phyloP scores from a whole-genome alignment of 1,140 invertebrate species.

The Diprion similis region DNA sequence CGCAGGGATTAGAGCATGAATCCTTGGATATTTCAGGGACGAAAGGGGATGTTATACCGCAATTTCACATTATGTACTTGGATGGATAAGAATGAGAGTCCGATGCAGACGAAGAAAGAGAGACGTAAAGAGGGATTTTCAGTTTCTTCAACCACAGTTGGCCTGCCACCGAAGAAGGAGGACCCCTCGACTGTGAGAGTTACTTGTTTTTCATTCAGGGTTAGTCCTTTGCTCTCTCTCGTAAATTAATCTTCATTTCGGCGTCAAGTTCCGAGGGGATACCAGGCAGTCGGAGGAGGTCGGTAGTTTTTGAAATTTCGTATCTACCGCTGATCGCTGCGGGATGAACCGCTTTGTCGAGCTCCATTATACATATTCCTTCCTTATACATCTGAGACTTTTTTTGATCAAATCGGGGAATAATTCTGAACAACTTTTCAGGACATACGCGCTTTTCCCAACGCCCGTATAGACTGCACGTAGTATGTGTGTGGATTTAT shows the following conservation, averaged over 20 bases:
- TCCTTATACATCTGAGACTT: background rate
- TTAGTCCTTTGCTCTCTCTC: background rate
- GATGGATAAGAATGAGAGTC: background rate
- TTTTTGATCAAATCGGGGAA: too few relatives aligned
- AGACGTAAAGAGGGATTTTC: background rate
- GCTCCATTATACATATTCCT: background rate
- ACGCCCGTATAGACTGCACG: too few relatives aligned
- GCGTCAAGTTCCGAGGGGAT: background rate
- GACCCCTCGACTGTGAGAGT: too few relatives aligned
- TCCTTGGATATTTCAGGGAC: too few relatives aligned
- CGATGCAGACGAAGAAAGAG: background rate
- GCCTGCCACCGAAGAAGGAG: background rate
- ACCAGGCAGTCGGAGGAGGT: too few relatives aligned
- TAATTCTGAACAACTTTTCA: too few relatives aligned
- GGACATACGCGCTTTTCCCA: too few relatives aligned
- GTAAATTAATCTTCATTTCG: slow-evolving; percentile 5
- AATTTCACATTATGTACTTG: background rate
- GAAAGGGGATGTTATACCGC: too few relatives aligned
- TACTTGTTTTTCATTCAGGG: background rate
- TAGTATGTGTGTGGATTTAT: too few relatives aligned
- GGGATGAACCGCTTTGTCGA: background rate
- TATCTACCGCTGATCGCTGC: background rate
- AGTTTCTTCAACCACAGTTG: background rate
- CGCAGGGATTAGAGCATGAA: too few relatives aligned
- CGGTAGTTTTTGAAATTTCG: too few relatives aligned